Base-by-base conservation (phyloP, 1,140 invertebrate genomes). In the Asbolus verrucosus region DNA sequence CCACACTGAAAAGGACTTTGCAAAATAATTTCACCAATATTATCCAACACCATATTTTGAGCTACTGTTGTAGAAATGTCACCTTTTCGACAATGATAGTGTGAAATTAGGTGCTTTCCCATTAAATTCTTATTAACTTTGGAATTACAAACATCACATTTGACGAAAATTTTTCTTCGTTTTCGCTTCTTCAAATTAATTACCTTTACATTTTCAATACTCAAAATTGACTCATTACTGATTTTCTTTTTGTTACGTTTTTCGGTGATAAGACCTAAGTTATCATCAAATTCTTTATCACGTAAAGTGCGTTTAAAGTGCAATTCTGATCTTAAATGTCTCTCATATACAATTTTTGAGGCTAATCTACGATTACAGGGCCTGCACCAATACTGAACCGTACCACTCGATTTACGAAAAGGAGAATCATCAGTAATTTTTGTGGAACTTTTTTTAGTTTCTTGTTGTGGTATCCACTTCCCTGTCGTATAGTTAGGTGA, bases 1-100 rank as follows among this genome's bases (percentile, higher is more conserved):
- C 86, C 86, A 77, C 94, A 96, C 79, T 94, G 93, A 77, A 91
- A 96, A 0, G 92, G 92, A 65, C 91, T 90, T 73, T 94, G 89
- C 27, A 87, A 84, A 0, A 94, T 89, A 73, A 94, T 89, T 69
- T 87, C 88, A 60, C 84, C 85, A 78, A 94, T 93, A 79, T 95
- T 92, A 39, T 90, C 86, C 15, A 94, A 82, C 36, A 94, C 87
- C 73, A 92, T 85, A 15, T 83, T 79, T 70, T 83, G 83, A 30
- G 87, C 85, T 18, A 80, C 79, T 13, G 81, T 79, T 63, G 83
- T 83, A 39, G 80, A 81, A n/a, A 84, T 82, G 66, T 85, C 83
- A 67, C 87, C 86, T 76, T 90, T 89, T 73, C 90, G 85, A 75
- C 89, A 92, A 79, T 94, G 92, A 81, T 91, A 94, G 80, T 91